Conservation (phyloP, 2,797 vertebrate genomes). For the Ctenochaetus hawaiiensis region DNA sequence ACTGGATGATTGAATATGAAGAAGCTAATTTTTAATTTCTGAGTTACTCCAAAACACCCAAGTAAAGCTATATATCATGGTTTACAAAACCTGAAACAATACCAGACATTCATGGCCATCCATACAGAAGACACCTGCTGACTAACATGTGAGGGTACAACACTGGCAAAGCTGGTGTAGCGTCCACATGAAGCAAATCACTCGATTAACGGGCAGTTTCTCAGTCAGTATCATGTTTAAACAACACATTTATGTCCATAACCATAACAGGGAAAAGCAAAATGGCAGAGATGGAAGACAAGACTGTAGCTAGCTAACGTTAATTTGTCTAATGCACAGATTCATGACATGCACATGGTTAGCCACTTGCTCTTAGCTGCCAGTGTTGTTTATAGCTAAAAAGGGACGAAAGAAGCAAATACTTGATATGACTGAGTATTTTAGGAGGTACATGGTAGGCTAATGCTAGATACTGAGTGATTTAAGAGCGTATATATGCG, state of each 20-base stretch:
- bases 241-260: neutral
- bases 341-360: slow-evolving; percentile 60
- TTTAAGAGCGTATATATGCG: slow-evolving; percentile 28
- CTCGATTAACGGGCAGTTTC: neutral
- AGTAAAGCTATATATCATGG: neutral
- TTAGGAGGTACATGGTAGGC: neutral
- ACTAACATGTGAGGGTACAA: neutral
- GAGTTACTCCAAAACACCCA: neutral
- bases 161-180: neutral
- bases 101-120: neutral
- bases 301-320: slow-evolving; percentile 29
- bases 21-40: too few species aligned
- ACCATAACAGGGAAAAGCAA: neutral
- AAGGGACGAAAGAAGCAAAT: neutral
- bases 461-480: slow-evolving; percentile 14
- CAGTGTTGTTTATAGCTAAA: neutral
- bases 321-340: neutral
- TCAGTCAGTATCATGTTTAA: neutral
- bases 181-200: neutral
- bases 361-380: slow-evolving; percentile 48
- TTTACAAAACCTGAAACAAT: neutral
- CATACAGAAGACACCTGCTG: slow-evolving; percentile 13
- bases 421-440: neutral
- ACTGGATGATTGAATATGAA: neutral
- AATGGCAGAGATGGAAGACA: slow-evolving; percentile 15